Evolutionary conservation across 1,140 invertebrate genomes (phyloP).

Genomic region (Lerema accius): DNA sequence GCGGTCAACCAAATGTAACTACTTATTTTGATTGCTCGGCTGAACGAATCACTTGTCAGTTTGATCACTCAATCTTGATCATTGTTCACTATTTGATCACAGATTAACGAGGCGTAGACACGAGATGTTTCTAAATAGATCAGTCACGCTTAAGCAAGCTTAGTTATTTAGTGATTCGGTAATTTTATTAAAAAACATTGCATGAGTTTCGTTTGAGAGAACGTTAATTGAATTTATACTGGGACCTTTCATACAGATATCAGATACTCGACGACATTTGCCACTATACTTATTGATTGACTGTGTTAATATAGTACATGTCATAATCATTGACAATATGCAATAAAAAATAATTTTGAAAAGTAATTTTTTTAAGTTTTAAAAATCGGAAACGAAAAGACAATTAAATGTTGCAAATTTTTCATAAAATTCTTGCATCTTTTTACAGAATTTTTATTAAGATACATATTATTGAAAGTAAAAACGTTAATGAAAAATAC

Average conservation of each 20-base stretch:
- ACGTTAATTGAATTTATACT: constrained; percentile 28
- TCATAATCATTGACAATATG: too few relatives aligned
- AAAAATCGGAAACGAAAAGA: too few relatives aligned
- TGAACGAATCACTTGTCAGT: constrained; percentile 73
- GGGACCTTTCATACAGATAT: constrained; percentile 21
- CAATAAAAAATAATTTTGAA: too few relatives aligned
- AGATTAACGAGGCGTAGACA: constrained; percentile 62
- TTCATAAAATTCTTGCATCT: too few relatives aligned
- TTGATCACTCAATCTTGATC: constrained; percentile 71
- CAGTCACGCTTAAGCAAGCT: constrained; percentile 64
- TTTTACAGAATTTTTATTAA: too few relatives aligned
- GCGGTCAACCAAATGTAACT: constrained; percentile 83
- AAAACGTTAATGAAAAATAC: too few relatives aligned
- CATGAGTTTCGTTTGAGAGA: constrained; percentile 46
- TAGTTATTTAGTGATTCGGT: constrained; percentile 54
- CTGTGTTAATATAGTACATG: too few relatives aligned
- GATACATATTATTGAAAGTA: too few relatives aligned
- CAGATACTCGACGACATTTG: constrained; percentile 29
- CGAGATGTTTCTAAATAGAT: constrained; percentile 52
- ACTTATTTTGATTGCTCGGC: constrained; percentile 74
- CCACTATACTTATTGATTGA: constrained; percentile 19
- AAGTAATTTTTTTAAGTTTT: neutral
- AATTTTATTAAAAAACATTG: constrained; percentile 46
- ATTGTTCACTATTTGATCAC: constrained; percentile 76
- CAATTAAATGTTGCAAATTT: too few relatives aligned